Conservation (phyloP, 2,797 vertebrate species). For the Leontocebus nigricollis region DNA sequence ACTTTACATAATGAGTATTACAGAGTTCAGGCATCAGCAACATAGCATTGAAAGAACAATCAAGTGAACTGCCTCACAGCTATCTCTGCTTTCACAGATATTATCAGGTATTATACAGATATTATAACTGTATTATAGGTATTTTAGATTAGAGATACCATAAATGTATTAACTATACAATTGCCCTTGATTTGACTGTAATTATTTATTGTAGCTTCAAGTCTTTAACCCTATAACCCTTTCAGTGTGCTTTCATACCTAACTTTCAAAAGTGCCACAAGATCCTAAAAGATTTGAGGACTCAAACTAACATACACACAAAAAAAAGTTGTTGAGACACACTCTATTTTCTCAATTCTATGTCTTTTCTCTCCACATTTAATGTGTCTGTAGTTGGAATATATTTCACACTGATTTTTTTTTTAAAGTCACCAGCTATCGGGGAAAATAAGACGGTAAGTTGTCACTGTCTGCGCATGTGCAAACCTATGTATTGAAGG, state of each 20-base stretch:
- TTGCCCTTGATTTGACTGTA: neutral
- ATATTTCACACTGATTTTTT: slow-evolving; percentile 19
- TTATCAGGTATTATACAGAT: neutral
- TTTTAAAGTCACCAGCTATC: neutral
- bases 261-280: neutral
- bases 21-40: neutral
- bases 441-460: neutral
- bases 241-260: neutral
- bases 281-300: neutral
- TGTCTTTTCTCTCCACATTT: neutral
- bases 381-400: slow-evolving; percentile 5
- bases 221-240: neutral
- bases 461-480: neutral
- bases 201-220: slow-evolving; percentile 6
- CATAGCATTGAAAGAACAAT: neutral
- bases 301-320: neutral
- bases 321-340: neutral
- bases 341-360: slow-evolving; percentile 8
- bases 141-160: neutral
- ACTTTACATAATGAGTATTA: neutral
- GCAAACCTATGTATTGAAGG: slow-evolving; percentile 23
- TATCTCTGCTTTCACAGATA: neutral
- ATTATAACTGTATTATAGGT: neutral
- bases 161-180: neutral
- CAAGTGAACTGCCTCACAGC: neutral